Evolutionary conservation across 2,888 invertebrate genomes (phyloP).

Genomic region (Caenorhabditis zanzibari): DNA sequence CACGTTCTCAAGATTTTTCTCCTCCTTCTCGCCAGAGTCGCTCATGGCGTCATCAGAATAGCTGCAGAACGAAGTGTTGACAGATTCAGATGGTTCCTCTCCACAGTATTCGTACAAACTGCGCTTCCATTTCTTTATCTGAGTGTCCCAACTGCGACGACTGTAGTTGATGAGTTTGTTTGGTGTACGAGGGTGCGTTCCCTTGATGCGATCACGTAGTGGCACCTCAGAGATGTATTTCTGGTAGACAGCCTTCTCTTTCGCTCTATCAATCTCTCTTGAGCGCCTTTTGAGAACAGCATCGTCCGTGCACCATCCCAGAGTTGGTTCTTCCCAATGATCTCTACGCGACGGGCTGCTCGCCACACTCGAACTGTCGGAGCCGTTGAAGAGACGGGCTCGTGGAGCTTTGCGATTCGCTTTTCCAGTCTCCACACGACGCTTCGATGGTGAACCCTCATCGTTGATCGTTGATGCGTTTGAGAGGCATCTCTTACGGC

Average conservation of each 20-base stretch:
- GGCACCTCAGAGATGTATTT: conserved; percentile 75
- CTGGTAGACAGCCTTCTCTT: conserved; percentile 79
- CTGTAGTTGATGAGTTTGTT: conserved; percentile 93
- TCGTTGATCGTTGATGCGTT: conserved; percentile 72
- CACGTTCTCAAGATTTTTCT: conserved; percentile 48
- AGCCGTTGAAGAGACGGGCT: conserved; percentile 40
- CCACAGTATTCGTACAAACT: conserved; percentile 80
- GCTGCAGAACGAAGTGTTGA: conserved; percentile 77
- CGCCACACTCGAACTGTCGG: conserved; percentile 37
- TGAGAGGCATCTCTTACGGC: conserved; percentile 77
- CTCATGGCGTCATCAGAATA: conserved; percentile 66
- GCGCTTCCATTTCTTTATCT: conserved; percentile 79
- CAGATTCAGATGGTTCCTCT: conserved; percentile 80
- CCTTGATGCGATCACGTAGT: conserved; percentile 71
- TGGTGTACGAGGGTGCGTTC: conserved; percentile 91
- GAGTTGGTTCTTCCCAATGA: conserved; percentile 76
- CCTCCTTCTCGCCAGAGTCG: conserved; percentile 39
- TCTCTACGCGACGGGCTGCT: conserved; percentile 67
- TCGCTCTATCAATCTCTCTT: conserved; percentile 79
- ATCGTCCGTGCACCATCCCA: conserved; percentile 81
- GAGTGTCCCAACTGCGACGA: conserved; percentile 93
- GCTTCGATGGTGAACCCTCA: conserved; percentile 69
- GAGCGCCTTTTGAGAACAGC: conserved; percentile 73
- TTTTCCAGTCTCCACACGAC: conserved; percentile 64
- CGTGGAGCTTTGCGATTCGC: conserved; percentile 65